Conservation (phyloP, 2,113 vertebrate genomes). For the Stegostoma tigrinum region DNA sequence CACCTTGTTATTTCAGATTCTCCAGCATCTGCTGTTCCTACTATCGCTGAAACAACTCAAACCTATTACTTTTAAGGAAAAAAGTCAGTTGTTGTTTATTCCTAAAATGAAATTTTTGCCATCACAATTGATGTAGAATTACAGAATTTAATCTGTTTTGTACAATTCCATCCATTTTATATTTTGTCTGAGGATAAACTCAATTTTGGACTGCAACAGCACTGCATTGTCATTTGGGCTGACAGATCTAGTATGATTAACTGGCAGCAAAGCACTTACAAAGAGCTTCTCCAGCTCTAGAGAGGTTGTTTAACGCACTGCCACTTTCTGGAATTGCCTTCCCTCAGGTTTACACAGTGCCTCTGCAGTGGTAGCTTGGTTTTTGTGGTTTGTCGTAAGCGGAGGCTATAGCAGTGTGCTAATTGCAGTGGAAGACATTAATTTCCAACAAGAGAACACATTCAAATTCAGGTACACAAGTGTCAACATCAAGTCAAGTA, state of each 20-base stretch:
- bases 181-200: slow-evolving; percentile 13
- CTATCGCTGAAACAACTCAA: too few relatives aligned
- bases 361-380: not conserved
- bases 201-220: slow-evolving; percentile 3
- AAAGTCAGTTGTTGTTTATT: not conserved
- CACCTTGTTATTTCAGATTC: too few relatives aligned
- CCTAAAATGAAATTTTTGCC: not conserved
- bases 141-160: slow-evolving; percentile 13
- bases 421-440: not conserved
- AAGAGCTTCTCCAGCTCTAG: not conserved
- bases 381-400: not conserved
- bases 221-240: not conserved
- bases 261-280: not conserved
- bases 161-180: slow-evolving; percentile 23
- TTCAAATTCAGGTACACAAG: not conserved
- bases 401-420: not conserved
- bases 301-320: not conserved
- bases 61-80: not conserved
- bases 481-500: not conserved
- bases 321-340: not conserved
- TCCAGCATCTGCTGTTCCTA: too few relatives aligned
- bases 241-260: slow-evolving; percentile 17
- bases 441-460: not conserved
- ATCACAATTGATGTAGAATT: slow-evolving; percentile 6
- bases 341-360: not conserved